Conservation (phyloP, 2,797 vertebrate species). For the Hydrocynus forskahlii region DNA sequence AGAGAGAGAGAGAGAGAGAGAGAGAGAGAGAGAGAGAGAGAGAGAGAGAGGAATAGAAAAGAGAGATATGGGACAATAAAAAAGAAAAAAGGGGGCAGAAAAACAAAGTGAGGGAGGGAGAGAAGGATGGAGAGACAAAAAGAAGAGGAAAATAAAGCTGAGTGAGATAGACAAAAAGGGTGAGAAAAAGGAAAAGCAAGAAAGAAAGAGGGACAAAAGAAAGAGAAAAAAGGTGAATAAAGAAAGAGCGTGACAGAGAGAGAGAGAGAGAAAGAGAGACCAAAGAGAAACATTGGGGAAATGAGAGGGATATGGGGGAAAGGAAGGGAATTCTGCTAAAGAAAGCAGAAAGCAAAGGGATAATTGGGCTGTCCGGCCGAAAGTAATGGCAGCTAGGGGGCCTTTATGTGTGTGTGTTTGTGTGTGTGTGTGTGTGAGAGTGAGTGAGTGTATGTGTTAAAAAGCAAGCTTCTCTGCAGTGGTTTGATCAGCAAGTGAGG, state of each 20-base stretch:
- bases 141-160: constrained; percentile 2
- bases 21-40: constrained; percentile 15
- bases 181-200: constrained; percentile 18
- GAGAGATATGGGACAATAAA: constrained; percentile 21
- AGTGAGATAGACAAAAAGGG: background rate
- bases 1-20: constrained; percentile 15
- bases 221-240: constrained; percentile 2
- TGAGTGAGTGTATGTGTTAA: constrained; percentile 46
- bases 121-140: constrained; percentile 19
- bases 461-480: constrained; percentile 54
- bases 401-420: constrained; percentile 59
- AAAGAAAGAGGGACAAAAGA: constrained; percentile 1
- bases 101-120: background rate
- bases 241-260: background rate
- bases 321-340: constrained; percentile 59
- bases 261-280: constrained; percentile 24
- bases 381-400: constrained; percentile 78
- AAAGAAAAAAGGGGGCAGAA: background rate
- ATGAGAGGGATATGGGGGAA: constrained; percentile 38
- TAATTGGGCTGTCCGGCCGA: constrained; percentile 80
- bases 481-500: constrained; percentile 58
- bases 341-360: constrained; percentile 72
- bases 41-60: no score
- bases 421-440: constrained; percentile 48
- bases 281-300: constrained; percentile 56